Base-by-base conservation (phyloP, 1,140 invertebrate species). In the Heliothis virescens region DNA sequence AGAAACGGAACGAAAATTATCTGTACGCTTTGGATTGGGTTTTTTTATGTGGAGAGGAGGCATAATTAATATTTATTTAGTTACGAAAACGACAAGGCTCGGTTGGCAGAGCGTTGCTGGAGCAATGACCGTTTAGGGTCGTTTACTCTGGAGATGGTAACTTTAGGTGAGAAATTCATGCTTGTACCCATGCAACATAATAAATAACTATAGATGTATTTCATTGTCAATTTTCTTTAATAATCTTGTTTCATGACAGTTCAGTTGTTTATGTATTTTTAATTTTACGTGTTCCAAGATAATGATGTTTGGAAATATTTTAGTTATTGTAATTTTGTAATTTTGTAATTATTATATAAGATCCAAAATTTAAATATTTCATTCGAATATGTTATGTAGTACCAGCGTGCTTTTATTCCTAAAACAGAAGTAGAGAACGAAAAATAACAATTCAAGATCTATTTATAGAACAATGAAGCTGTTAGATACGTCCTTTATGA, bases 31-130 rank as follows among this genome's bases (percentile, higher is more conserved):
- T 41, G 47, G 60, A 63, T 59, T n/a, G 48, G n/a, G 21, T 16
- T 52, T 67, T 77, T 67, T 16, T 57, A 41, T 18, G 26, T 74
- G 13, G 34, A 48, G 71, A 47, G 29, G 15, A 47, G 60, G 1
- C 10, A 59, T 71, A 52, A 59, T 57, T 59, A 79, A 79, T 79
- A 53, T 73, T 79, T 72, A 62, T 69, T 34, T 71, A 65, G 41
- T 71, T 76, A 55, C 52, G 16, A 65, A 63, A 16, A 41, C 52
- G 65, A 59, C 69, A 29, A 76, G 57, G 77, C 79, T 74, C 79
- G 84, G 60, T 79, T 65, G 82, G n/a, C 69, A 65, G 77, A 84
- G 82, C 84, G 84, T 82, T 77, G 57, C 50, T 78, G 60, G 82
- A 60, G 77, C 82, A 81, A 65, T 82, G 84, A 82, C 79, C 82